Conservation (phyloP, 1,140 invertebrate genomes). For the Anastatus disparis region DNA sequence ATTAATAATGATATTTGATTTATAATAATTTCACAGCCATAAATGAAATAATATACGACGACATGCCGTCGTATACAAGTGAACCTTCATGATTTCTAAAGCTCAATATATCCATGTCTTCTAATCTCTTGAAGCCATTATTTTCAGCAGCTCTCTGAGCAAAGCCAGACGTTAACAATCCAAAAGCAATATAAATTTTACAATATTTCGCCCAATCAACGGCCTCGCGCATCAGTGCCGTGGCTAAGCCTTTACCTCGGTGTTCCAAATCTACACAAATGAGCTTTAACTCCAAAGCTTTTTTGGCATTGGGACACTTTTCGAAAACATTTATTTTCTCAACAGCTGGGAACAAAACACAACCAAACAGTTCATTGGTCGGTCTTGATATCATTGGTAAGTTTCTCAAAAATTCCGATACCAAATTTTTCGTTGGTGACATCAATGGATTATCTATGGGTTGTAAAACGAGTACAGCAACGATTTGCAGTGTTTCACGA, state of each 20-base stretch:
- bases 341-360: too few species aligned
- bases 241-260: constrained; percentile 40
- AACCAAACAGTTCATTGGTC: too few species aligned
- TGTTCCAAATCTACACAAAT: constrained; percentile 43
- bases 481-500: constrained; percentile 16
- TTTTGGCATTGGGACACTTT: constrained; percentile 19
- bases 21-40: too few species aligned
- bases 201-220: constrained; percentile 25
- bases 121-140: constrained; percentile 3
- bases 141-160: constrained; percentile 44
- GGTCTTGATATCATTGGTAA: too few species aligned
- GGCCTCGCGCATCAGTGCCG: constrained; percentile 26
- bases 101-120: too few species aligned
- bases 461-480: constrained; percentile 36
- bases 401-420: too few species aligned
- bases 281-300: constrained; percentile 45
- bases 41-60: too few species aligned
- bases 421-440: too few species aligned
- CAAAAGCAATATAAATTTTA: constrained; percentile 44
- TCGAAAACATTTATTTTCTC: constrained; percentile 9
- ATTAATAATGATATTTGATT: too few species aligned
- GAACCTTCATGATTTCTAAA: too few species aligned
- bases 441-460: constrained; percentile 27
- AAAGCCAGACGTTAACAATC: constrained; percentile 45
- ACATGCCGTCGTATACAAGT: too few species aligned